Percentiles rank a stretch among this genome's conserved stretches.
Evolutionary conservation across 2,113 vertebrate species (phyloP).

Genomic region (Eonycteris spelaea): DNA sequence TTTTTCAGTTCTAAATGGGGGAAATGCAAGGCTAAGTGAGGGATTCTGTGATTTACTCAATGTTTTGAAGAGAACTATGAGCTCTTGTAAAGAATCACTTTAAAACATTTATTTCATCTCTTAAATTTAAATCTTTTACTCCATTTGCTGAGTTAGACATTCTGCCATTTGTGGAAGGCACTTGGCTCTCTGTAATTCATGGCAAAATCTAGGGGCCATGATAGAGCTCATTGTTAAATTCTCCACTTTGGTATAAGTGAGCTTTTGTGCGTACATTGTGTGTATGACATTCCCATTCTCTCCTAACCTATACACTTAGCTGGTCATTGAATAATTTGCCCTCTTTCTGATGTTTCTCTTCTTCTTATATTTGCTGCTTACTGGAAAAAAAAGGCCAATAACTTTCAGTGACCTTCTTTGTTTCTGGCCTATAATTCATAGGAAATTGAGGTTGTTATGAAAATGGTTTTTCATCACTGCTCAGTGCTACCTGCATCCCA

Average conservation of each 20-base stretch:
- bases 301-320: not conserved
- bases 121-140: slow-evolving; percentile 14
- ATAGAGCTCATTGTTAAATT: not conserved
- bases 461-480: not conserved
- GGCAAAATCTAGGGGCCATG: not conserved
- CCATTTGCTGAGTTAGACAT: not conserved
- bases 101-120: slow-evolving; percentile 11
- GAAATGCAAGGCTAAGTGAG: not conserved
- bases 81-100: not conserved
- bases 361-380: not conserved
- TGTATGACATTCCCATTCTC: not conserved
- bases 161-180: not conserved
- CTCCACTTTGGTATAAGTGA: not conserved
- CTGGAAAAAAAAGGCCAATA: not conserved
- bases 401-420: not conserved
- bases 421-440: not conserved
- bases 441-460: not conserved
- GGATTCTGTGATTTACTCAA: not conserved
- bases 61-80: not conserved
- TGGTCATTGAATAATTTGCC: not conserved
- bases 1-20: not conserved
- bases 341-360: not conserved
- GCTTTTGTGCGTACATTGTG: not conserved
- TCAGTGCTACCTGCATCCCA: not conserved
- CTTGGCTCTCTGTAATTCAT: not conserved